Percentiles rank a stretch among this genome's conserved stretches.
Conservation (phyloP, 2,113 vertebrate genomes). For the Corythornis cristatus region DNA sequence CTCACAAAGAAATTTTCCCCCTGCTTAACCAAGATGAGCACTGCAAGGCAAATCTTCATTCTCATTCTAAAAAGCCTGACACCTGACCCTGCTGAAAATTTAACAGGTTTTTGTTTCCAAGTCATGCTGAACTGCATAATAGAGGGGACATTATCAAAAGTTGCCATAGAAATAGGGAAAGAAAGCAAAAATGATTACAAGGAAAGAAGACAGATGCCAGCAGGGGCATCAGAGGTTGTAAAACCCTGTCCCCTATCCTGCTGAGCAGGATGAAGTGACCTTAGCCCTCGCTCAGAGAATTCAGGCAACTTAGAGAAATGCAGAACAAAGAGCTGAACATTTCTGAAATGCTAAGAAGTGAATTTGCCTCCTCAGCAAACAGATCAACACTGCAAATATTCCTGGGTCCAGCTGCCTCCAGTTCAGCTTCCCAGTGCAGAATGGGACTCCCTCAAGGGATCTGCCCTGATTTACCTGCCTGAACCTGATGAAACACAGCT, state of each 20-base stretch:
- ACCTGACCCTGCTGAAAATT: constrained; percentile 30
- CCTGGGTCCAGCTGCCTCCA: not conserved
- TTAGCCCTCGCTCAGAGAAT: not conserved
- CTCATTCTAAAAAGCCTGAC: not conserved
- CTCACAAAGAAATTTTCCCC: not conserved
- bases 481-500: not conserved
- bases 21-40: not conserved
- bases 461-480: not conserved
- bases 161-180: not conserved
- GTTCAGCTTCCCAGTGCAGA: not conserved
- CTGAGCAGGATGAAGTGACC: not conserved
- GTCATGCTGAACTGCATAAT: not conserved
- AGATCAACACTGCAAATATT: not conserved
- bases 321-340: not conserved
- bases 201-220: not conserved
- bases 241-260: not conserved
- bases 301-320: not conserved
- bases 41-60: not conserved
- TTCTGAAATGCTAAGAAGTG: not conserved
- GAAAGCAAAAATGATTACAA: not conserved
- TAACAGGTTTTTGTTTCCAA: not conserved
- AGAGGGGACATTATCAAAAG: not conserved
- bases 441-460: not conserved
- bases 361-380: not conserved
- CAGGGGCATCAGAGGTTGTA: accelerated